phyloP scores from a whole-genome alignment of 2,113 vertebrate species.

The Mystacornis crossleyi region DNA sequence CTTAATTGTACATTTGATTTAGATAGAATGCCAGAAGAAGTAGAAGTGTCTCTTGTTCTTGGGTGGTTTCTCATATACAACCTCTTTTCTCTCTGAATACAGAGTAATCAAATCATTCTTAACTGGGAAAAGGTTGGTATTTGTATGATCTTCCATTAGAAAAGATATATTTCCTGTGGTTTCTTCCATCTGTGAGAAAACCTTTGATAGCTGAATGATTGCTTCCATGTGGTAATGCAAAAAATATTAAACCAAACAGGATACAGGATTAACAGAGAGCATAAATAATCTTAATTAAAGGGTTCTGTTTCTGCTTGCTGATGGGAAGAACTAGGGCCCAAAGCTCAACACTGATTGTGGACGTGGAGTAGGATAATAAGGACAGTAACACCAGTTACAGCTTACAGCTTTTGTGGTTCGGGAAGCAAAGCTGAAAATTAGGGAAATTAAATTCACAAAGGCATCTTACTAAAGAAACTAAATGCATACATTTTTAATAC shows the following conservation, averaged over 20 bases:
- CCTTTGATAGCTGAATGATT: neutral
- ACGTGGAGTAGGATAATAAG: neutral
- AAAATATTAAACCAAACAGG: neutral
- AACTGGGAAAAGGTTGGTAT: neutral
- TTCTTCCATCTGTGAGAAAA: neutral
- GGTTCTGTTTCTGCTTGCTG: neutral
- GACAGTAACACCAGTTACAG: neutral
- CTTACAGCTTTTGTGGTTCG: neutral
- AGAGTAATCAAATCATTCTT: neutral
- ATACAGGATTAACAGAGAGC: neutral
- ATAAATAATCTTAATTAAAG: neutral
- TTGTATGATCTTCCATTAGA: neutral
- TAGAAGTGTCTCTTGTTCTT: neutral
- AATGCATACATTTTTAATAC: neutral
- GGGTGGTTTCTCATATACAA: neutral
- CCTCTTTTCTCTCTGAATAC: neutral
- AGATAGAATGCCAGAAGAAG: neutral
- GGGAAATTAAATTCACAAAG: neutral
- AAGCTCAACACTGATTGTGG: neutral
- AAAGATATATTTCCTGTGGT: neutral
- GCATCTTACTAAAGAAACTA: neutral
- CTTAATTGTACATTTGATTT: neutral
- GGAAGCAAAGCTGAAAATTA: neutral
- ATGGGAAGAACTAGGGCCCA: neutral
- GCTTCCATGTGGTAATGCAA: neutral